phyloP scores from a whole-genome alignment of 2,888 invertebrate species.

The Phortica okadai region DNA sequence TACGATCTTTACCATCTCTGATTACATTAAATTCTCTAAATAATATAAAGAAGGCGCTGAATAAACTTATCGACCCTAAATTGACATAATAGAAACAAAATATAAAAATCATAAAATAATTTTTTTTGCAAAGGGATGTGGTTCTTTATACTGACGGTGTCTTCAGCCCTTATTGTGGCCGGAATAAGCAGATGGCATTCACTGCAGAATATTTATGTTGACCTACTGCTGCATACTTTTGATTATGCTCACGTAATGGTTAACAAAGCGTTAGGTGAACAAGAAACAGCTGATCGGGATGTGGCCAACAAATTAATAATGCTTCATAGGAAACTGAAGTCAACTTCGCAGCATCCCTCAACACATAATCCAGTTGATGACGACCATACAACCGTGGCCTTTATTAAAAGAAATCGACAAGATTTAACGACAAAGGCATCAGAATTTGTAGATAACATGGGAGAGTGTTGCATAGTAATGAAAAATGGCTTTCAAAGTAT shows the following conservation, averaged over 20 bases:
- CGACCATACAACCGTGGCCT: too few relatives aligned
- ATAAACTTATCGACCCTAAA: too few relatives aligned
- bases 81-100: too few relatives aligned
- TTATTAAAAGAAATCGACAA: not conserved
- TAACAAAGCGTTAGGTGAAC: not conserved
- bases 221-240: not conserved
- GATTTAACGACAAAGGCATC: too few relatives aligned
- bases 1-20: too few relatives aligned
- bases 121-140: too few relatives aligned
- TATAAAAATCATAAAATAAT: too few relatives aligned
- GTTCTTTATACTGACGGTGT: too few relatives aligned
- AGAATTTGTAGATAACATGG: conserved; percentile 41
- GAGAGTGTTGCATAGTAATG: conserved; percentile 46
- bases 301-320: not conserved
- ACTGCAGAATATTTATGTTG: not conserved
- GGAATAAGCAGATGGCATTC: not conserved
- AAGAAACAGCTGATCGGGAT: not conserved
- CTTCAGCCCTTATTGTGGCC: not conserved
- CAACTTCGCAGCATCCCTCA: not conserved
- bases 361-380: not conserved
- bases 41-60: too few relatives aligned
- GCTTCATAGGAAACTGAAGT: too few relatives aligned
- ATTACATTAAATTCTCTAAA: too few relatives aligned
- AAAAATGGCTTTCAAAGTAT: conserved; percentile 47
- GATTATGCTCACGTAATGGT: not conserved